Evolutionary conservation across 2,113 vertebrate species (phyloP).

Genomic region (Setophaga kirtlandii): DNA sequence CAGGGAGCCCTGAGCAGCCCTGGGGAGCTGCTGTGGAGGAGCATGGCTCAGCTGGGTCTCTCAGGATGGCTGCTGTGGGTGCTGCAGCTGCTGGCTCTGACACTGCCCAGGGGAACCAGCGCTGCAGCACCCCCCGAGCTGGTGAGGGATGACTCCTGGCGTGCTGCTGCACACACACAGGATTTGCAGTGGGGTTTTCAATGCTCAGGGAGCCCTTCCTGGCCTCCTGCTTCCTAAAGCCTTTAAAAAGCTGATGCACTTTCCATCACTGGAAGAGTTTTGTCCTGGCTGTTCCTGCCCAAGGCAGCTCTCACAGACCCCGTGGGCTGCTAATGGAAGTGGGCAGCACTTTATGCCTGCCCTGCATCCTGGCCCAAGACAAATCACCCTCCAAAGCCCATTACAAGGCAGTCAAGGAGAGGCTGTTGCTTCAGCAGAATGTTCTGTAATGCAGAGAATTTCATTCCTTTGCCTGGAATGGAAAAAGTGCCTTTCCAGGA

Average conservation of each 20-base stretch:
- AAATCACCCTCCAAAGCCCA: not conserved
- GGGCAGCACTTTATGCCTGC: not conserved
- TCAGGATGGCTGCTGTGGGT: not conserved
- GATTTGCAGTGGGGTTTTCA: not conserved
- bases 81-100: not conserved
- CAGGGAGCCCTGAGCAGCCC: not conserved
- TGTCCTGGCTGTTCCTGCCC: not conserved
- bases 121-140: not conserved
- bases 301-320: not conserved
- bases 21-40: not conserved
- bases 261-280: not conserved
- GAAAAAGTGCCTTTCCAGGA: not conserved
- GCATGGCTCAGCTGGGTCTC: not conserved
- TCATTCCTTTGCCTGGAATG: not conserved
- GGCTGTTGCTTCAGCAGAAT: not conserved
- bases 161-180: fast-evolving
- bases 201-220: not conserved
- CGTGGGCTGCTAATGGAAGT: not conserved
- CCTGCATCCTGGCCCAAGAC: not conserved
- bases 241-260: not conserved
- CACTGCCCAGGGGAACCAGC: fast-evolving
- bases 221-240: not conserved
- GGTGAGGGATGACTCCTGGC: not conserved
- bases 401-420: not conserved
- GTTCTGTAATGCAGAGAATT: not conserved